Percentiles rank a stretch among this genome's conserved stretches.
Evolutionary conservation across 2,113 vertebrate genomes (phyloP).

Genomic region (Polypterus bichir): DNA sequence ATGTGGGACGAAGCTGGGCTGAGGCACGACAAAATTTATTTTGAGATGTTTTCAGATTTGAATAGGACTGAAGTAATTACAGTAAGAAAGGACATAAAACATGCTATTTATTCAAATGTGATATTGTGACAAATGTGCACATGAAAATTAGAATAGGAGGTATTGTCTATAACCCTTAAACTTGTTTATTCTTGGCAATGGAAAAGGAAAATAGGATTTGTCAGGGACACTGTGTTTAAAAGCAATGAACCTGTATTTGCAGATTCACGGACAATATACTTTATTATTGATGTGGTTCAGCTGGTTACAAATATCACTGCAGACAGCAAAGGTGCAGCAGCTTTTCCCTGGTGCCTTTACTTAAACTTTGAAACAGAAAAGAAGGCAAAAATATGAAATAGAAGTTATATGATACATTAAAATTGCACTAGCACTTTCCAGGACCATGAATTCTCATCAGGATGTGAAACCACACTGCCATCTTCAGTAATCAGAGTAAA

Average conservation of each 20-base stretch:
- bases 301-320: slow-evolving; percentile 13
- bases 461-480: slow-evolving; percentile 50
- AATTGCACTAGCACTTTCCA: slow-evolving; percentile 23
- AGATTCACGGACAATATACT: slow-evolving; percentile 9
- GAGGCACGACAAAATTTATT: no score
- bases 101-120: no score
- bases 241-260: neutral
- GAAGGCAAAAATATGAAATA: slow-evolving; percentile 33
- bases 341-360: slow-evolving; percentile 16
- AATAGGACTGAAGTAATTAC: no score
- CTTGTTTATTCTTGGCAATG: no score
- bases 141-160: no score
- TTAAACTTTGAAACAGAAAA: slow-evolving; percentile 28
- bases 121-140: no score
- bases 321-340: slow-evolving; percentile 8
- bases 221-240: slow-evolving; percentile 2
- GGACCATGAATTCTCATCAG: slow-evolving; percentile 15
- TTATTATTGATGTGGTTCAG: slow-evolving; percentile 8
- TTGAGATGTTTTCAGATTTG: no score
- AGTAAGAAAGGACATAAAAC: no score
- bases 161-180: no score
- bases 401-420: slow-evolving; percentile 43
- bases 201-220: neutral
- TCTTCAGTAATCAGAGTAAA: slow-evolving; percentile 35
- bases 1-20: no score